A percentile compares a stretch with the other conserved stretches of the same genome.
Conservation (phyloP, 2,888 invertebrate species). For the Stenchaetothrips biformis region DNA sequence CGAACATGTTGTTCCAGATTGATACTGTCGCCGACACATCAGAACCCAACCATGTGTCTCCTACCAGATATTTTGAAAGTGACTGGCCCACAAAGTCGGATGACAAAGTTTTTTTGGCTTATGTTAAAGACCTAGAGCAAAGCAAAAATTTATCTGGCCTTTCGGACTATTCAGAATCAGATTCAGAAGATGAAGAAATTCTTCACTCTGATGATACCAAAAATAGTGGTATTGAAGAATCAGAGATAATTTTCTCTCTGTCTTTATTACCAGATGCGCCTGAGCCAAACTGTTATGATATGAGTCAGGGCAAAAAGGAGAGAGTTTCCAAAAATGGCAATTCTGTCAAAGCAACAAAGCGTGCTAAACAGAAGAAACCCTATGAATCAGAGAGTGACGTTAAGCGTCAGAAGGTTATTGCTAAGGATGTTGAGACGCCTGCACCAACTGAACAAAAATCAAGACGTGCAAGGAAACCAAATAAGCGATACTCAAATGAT, state of each 20-base stretch:
- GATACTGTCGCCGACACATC: background rate
- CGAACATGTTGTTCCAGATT: background rate
- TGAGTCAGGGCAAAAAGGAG: too few species aligned
- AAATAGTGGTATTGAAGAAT: background rate
- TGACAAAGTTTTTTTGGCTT: background rate
- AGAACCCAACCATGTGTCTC: background rate
- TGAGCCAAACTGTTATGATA: too few species aligned
- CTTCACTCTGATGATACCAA: background rate
- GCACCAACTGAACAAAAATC: background rate
- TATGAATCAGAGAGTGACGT: background rate
- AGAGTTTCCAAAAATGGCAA: background rate
- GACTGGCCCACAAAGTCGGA: background rate
- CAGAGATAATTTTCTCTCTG: background rate
- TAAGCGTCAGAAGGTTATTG: background rate
- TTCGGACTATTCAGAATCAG: background rate
- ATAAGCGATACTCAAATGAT: constrained; percentile 8
- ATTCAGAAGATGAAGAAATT: constrained; percentile 4
- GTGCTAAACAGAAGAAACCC: background rate
- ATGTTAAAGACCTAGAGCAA: background rate
- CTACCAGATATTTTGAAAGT: background rate
- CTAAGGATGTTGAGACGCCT: background rate
- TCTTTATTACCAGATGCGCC: background rate
- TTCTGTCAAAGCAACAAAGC: background rate
- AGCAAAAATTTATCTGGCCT: background rate
- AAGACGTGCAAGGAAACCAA: constrained; percentile 4